Percentiles rank a stretch among this genome's conserved stretches.
These are phyloP conservation scores for Sialia sialis DNA, from an alignment of 2,113 vertebrate species.

Conservation along the genomic window DNA sequence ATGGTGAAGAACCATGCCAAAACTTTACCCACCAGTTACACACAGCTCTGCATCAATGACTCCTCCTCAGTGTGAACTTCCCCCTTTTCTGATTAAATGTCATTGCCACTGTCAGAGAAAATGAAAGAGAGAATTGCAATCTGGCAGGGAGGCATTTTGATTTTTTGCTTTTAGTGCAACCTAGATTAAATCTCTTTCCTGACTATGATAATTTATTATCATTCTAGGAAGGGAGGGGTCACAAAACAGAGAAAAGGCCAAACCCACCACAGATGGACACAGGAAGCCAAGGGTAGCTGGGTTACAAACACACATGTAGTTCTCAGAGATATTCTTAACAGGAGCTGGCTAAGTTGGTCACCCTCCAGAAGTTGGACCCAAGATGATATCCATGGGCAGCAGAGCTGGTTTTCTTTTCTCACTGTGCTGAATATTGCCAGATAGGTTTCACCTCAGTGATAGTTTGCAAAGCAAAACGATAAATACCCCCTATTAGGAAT, in stretches of 20 bases:
- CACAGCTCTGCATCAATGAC: neutral
- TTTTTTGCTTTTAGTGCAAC: neutral
- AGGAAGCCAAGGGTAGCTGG: neutral
- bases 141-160: fast-evolving
- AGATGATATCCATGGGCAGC: neutral
- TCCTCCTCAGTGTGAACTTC: neutral
- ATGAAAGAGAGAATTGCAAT: neutral
- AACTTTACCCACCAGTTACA: neutral
- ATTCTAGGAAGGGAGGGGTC: neutral
- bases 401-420: neutral
- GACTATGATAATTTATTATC: neutral
- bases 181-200: neutral
- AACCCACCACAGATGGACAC: neutral
- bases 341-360: neutral
- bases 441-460: neutral
- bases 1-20: neutral
- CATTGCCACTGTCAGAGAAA: neutral
- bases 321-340: neutral
- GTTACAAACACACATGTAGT: neutral
- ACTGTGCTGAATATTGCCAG: neutral
- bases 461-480: neutral
- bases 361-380: neutral
- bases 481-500: neutral
- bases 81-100: neutral
- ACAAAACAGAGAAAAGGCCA: neutral